Evolutionary conservation across 2,888 invertebrate species (phyloP), one percentile per base, ranked within the genome.

Genomic region (Ophraella communa): DNA sequence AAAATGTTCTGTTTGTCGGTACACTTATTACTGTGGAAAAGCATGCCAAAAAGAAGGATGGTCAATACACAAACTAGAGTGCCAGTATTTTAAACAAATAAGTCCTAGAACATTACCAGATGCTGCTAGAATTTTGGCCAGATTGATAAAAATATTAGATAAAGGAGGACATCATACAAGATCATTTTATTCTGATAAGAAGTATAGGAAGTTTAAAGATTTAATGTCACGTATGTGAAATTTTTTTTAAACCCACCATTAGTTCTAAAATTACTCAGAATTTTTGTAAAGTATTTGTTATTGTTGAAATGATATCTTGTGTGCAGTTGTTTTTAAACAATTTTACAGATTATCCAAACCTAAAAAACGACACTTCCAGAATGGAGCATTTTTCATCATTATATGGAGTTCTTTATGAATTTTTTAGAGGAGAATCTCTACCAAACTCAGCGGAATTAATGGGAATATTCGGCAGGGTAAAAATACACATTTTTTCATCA

Each of bases 381-480:
- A 87, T 91, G 85, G 93, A 94, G 65, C 94, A 95, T 79, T 90
- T 96, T 76, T 84, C 88, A 1, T 87, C 91, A 0, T 79, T 96
- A 4, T 88, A 87, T 73, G 88, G 84, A 3, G 92, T 95, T 2
- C 81, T 96, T 10, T 83, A 84, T 62, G 89, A 91, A 71, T 91
- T 91, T 81, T 84, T 95, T 58, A 89, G 87, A 30, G 87, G 88
- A 68, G 83, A 87, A 59, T 84, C 87, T 23, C 81, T 95, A 56
- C 95, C 95, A 4, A 91, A 92, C 79, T 84, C 87, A 17, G 87
- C 89, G 0, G 92, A 94, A 79, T 83, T 96, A 5, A 86, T 94
- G 84, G 92, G 91, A 57, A 88, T 95, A 68, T 96, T 93, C 84
- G 95, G 96, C 60, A 87, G 94, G 82, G 94, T 94, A 84, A 84